These are phyloP conservation scores for Drosophila melanica DNA, from an alignment of 1,140 invertebrate species.

Conservation along the genomic window DNA sequence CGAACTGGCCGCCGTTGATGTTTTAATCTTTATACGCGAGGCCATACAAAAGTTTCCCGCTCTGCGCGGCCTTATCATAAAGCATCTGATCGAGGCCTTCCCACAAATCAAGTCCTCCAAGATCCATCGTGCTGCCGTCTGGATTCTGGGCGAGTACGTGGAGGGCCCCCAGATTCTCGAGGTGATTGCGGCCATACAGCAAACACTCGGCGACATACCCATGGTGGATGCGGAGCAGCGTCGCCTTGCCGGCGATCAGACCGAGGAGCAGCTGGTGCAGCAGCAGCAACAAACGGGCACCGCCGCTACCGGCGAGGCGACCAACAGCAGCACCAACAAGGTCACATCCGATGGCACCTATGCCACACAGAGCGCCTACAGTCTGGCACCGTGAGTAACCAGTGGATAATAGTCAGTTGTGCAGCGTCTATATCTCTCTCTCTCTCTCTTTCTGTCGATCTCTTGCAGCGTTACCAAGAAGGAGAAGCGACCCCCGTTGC, in stretches of 20 bases:
- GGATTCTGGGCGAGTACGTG: slow-evolving; percentile 99
- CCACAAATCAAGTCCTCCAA: slow-evolving; percentile 92
- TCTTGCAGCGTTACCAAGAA: slow-evolving; percentile 86
- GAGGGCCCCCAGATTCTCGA: slow-evolving; percentile 91
- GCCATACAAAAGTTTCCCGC: slow-evolving; percentile 96
- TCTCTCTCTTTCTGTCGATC: background rate
- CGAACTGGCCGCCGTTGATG: slow-evolving; percentile 96
- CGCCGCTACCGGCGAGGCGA: slow-evolving; percentile 29
- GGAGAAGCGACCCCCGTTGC: slow-evolving; percentile 90
- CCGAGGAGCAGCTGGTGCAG: slow-evolving; percentile 83
- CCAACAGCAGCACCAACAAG: slow-evolving; percentile 64
- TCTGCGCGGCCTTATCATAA: slow-evolving; percentile 91
- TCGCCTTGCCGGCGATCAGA: slow-evolving; percentile 88
- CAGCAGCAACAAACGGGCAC: slow-evolving; percentile 59
- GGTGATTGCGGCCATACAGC: slow-evolving; percentile 90
- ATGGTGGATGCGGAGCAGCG: slow-evolving; percentile 95
- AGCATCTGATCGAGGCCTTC: slow-evolving; percentile 92
- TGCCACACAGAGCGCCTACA: slow-evolving; percentile 98
- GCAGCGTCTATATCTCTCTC: background rate
- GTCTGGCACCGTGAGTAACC: slow-evolving; percentile 87
- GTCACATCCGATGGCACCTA: slow-evolving; percentile 99
- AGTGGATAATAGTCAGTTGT: no score
- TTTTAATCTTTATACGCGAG: slow-evolving; percentile 97
- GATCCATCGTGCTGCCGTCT: slow-evolving; percentile 97
- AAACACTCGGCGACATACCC: slow-evolving; percentile 93